phyloP scores from a whole-genome alignment of 2,113 vertebrate genomes.

The human (Homo sapiens) region GRCh38 chr20:10185001-10185500 shows the following conservation, averaged over 20 bases:
- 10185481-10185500: neutral
- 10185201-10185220: neutral
- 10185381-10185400: neutral
- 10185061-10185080: neutral
- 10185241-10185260: too few relatives aligned
- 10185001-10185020: neutral
- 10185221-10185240: neutral
- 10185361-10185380: neutral
- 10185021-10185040: slow-evolving; percentile 10
- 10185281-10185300: neutral
- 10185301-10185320: neutral
- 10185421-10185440: neutral
- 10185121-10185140: neutral
- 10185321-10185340: neutral
- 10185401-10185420: neutral
- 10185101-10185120: neutral
- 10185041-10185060: neutral
- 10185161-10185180: neutral
- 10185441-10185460: neutral
- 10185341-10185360: neutral
- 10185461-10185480: neutral
- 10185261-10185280: neutral
- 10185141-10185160: neutral
- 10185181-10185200: neutral
- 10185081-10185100: neutral